phyloP scores from a whole-genome alignment of 2,797 vertebrate genomes.

The Neomorphus geoffroyi region DNA sequence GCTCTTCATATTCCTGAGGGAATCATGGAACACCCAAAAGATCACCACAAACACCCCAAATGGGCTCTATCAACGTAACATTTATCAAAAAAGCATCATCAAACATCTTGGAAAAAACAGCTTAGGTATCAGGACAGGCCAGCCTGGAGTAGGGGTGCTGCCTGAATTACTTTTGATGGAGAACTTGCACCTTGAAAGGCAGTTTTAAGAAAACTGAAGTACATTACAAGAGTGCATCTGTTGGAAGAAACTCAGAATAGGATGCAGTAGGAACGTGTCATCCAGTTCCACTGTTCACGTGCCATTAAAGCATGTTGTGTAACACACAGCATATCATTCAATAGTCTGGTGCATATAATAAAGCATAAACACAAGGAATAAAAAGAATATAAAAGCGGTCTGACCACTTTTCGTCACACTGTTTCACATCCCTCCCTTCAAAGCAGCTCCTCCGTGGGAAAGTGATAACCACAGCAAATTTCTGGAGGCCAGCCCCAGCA shows the following conservation, averaged over 20 bases:
- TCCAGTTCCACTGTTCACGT: not conserved
- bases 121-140: not conserved
- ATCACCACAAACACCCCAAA: not conserved
- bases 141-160: not conserved
- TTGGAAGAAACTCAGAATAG: not conserved
- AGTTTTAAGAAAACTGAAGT: not conserved
- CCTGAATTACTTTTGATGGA: not conserved
- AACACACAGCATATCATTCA: not conserved
- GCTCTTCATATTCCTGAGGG: not conserved
- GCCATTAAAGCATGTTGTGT: not conserved
- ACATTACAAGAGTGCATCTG: not conserved
- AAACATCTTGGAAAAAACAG: not conserved
- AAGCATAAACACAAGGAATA: not conserved
- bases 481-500: not conserved
- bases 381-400: not conserved
- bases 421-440: accelerated
- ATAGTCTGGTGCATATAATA: not conserved
- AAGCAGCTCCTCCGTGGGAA: not conserved
- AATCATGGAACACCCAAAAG: not conserved
- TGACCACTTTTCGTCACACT: not conserved
- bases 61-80: not conserved
- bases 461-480: not conserved
- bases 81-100: not conserved
- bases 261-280: not conserved
- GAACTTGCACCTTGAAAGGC: not conserved